A percentile compares a stretch with the other conserved stretches of the same genome.
These are phyloP conservation scores for Entelurus aequoreus DNA, from an alignment of 2,113 vertebrate genomes.

Conservation along the genomic window DNA sequence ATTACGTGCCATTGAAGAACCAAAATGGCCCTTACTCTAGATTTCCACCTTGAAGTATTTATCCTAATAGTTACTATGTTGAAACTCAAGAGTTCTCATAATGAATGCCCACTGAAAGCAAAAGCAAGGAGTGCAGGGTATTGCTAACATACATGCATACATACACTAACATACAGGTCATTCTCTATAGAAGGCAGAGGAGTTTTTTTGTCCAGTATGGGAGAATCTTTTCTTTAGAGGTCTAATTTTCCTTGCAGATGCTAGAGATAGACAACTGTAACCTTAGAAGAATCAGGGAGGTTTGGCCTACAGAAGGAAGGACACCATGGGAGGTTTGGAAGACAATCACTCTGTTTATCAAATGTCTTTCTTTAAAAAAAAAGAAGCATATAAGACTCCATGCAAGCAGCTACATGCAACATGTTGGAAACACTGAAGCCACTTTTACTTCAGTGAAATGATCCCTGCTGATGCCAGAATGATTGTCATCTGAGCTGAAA, in stretches of 20 bases:
- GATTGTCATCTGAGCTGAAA: conserved; percentile 29
- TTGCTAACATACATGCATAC: conserved; percentile 46
- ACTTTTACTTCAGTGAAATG: conserved; percentile 10
- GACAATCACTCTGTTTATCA: conserved; percentile 16
- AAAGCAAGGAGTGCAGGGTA: conserved; percentile 44
- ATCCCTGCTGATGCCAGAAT: conserved; percentile 21
- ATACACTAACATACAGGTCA: conserved; percentile 39
- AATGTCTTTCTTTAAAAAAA: neutral
- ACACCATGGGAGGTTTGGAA: conserved; percentile 8
- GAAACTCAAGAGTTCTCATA: conserved; percentile 58
- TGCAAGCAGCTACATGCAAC: conserved; percentile 1
- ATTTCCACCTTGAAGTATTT: conserved; percentile 45
- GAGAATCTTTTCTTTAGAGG: conserved; percentile 33
- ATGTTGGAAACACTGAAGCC: conserved; percentile 9
- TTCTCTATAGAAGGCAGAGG: conserved; percentile 50
- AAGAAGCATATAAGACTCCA: conserved; percentile 3
- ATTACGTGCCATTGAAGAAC: conserved; percentile 61
- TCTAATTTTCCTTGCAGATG: conserved; percentile 46
- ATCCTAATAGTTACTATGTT: conserved; percentile 43
- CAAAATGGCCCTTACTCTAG: conserved; percentile 58
- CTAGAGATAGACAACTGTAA: conserved; percentile 44
- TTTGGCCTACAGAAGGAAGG: conserved; percentile 9
- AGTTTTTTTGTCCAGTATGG: conserved; percentile 39
- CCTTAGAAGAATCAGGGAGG: conserved; percentile 24
- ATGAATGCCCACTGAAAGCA: conserved; percentile 46